Conservation (phyloP, 1,140 invertebrate genomes). For the Diachasmimorpha longicaudata region DNA sequence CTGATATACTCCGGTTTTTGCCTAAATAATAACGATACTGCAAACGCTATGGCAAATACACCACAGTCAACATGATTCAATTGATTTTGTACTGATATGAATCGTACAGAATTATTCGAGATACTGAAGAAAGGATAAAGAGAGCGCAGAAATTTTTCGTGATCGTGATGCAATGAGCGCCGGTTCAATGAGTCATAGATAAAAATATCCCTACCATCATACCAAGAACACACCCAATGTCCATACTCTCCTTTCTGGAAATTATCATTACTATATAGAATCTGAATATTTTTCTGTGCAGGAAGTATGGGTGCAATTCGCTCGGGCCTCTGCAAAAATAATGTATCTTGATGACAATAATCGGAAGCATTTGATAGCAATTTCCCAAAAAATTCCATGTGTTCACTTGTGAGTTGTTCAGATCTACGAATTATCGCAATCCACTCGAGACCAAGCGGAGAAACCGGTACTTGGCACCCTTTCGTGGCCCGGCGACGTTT, state of each 20-base stretch:
- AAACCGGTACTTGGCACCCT: neutral
- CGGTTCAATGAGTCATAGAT: neutral
- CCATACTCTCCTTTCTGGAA: neutral
- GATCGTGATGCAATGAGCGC: neutral
- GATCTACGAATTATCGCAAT: neutral
- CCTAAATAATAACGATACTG: constrained; percentile 16
- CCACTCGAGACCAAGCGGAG: neutral
- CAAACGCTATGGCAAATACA: constrained; percentile 25
- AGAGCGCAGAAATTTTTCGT: neutral
- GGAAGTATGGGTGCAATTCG: neutral
- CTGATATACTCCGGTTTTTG: constrained; percentile 23
- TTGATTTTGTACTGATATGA: constrained; percentile 22
- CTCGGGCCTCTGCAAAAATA: neutral
- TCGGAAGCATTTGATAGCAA: neutral
- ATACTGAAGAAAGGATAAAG: neutral
- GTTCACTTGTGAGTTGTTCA: neutral
- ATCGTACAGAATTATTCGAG: neutral
- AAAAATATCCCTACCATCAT: neutral
- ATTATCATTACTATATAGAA: neutral
- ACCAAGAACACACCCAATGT: neutral
- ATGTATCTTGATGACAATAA: neutral
- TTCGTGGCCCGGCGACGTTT: neutral
- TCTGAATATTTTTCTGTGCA: neutral
- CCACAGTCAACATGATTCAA: constrained; percentile 24
- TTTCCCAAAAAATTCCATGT: neutral